phyloP scores from a whole-genome alignment of 2,113 vertebrate genomes.

The Rhea americana region DNA sequence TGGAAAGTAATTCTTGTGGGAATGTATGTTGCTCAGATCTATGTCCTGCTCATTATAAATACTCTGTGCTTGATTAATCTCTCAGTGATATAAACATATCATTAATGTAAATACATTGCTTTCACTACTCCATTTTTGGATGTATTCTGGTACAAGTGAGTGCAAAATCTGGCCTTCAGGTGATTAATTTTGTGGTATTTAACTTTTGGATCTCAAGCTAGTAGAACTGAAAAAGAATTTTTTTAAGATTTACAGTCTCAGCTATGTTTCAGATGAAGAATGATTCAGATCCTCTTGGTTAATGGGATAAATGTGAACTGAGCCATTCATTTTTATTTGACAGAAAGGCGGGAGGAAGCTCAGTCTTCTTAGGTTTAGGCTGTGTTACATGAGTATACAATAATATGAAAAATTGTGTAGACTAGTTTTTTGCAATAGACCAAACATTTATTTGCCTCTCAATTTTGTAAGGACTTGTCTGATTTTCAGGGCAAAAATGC shows the following conservation, averaged over 20 bases:
- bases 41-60: background rate
- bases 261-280: background rate
- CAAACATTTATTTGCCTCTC: slow-evolving; percentile 43
- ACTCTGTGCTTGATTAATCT: background rate
- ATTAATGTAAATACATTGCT: background rate
- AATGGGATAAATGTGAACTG: background rate
- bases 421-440: slow-evolving; percentile 1
- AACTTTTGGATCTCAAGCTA: background rate
- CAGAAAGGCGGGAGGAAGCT: background rate
- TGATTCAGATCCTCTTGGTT: background rate
- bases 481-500: background rate
- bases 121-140: background rate
- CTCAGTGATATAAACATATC: background rate
- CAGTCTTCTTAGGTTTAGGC: background rate
- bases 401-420: background rate
- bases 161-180: background rate
- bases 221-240: background rate
- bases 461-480: slow-evolving; percentile 10
- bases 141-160: background rate
- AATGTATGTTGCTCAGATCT: background rate
- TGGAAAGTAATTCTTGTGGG: background rate
- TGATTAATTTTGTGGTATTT: background rate
- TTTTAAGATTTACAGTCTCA: background rate
- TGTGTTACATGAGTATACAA: background rate
- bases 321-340: slow-evolving; percentile 9